Evolutionary conservation across 2,888 invertebrate genomes (phyloP), one percentile per base, ranked within the genome.

Genomic region (Brassicogethes aeneus): DNA sequence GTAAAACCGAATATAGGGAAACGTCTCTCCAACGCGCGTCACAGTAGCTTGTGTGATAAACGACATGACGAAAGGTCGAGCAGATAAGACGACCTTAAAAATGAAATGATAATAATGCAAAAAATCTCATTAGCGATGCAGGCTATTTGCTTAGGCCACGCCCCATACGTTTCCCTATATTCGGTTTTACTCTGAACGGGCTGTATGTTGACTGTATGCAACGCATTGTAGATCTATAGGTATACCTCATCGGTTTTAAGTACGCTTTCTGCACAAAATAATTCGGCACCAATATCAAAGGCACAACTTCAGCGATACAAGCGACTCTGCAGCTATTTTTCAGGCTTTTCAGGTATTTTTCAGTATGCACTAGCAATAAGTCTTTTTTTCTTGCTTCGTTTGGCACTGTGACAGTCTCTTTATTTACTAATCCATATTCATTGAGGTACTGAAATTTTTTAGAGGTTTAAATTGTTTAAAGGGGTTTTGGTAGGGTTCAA

Each of bases 281-380:
- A 61, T 90, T 90, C 37, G 92, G 92, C 43, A 91, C 70, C 42
- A 82, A 69, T 3, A 84, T 76, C 30, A 90, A 67, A 1, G 80
- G 70, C 10, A 85, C 80, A 3, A 91, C 77, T 69, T 91, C 90
- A 1, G 88, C 81, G 50, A 90, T 87, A 48, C 73, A 23, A 23
- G 23, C 23, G 10, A 23, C 23, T 23, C 23, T 23, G 23, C 23
- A 23, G 10, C 33, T 40, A 42, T 35, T 41, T 39, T 82, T 84
- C 38, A 90, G 70, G 50, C 81, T 82, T 46, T 75, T 77, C 14
- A 92, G 69, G 65, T 92, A 93, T 48, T 75, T 73, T 50, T 74
- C 72, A 1, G 82, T 76, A 59, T 93, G 92, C 12, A 88, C 87
- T 34, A 80, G 68, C n/a, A 80, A 64, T 16, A 92, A 68, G 56